A percentile compares a stretch with the other conserved stretches of the same genome.
These are phyloP conservation scores for Morinoia aosen DNA, from an alignment of 2,888 invertebrate genomes.

Conservation along the genomic window DNA sequence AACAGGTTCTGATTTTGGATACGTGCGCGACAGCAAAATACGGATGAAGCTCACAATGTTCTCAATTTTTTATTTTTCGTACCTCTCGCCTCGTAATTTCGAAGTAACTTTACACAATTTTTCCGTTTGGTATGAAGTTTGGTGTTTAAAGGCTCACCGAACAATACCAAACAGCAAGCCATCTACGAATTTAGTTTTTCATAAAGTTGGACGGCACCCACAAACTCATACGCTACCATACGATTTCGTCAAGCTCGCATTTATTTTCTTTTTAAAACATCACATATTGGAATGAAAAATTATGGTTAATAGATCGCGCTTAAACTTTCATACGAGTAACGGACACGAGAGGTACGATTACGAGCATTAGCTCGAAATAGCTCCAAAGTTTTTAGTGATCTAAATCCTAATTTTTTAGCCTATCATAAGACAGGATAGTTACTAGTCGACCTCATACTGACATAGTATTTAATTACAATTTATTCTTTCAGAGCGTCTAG, in stretches of 20 bases:
- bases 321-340: background rate
- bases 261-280: background rate
- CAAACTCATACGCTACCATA: background rate
- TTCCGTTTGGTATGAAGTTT: too few species aligned
- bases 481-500: slow-evolving; percentile 27
- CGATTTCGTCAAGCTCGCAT: background rate
- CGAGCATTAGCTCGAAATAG: background rate
- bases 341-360: background rate
- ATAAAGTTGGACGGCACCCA: too few species aligned
- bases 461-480: background rate
- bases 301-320: background rate
- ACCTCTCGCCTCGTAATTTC: too few species aligned
- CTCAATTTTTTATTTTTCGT: too few species aligned
- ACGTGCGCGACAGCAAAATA: background rate
- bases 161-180: too few species aligned
- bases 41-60: too few species aligned
- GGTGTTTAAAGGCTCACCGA: too few species aligned
- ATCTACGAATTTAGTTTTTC: too few species aligned
- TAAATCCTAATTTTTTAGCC: too few species aligned
- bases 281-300: background rate
- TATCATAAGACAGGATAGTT: too few species aligned
- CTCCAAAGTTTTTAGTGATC: background rate
- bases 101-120: too few species aligned
- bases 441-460: too few species aligned
- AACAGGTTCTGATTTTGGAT: background rate